Percentiles rank a stretch among this genome's conserved stretches.
phyloP scores from a whole-genome alignment of 2,888 invertebrate species.

The Hydropsyche betteni region DNA sequence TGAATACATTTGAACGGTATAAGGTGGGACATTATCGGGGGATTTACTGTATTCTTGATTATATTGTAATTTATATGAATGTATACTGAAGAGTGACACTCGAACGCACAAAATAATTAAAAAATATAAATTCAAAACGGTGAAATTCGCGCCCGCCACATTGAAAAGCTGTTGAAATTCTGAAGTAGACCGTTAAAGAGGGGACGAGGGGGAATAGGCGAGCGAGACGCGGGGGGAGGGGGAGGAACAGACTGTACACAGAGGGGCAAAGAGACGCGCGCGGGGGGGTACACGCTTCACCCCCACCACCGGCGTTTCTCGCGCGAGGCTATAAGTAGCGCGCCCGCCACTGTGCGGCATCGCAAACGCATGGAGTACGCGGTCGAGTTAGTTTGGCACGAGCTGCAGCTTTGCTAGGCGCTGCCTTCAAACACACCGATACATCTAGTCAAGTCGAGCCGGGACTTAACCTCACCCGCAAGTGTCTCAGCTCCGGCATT shows the following conservation, averaged over 20 bases:
- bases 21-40: too few species aligned
- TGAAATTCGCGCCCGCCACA: constrained; percentile 10
- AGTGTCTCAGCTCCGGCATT: constrained; percentile 34
- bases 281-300: constrained; percentile 39
- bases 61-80: too few species aligned
- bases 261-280: background rate
- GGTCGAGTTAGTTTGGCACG: constrained; percentile 71
- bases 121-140: background rate
- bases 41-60: too few species aligned
- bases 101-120: background rate
- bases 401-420: constrained; percentile 70
- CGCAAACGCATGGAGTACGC: constrained; percentile 70
- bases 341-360: constrained; percentile 62
- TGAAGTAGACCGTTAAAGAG: constrained; percentile 48
- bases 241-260: background rate
- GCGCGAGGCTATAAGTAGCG: constrained; percentile 62
- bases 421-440: constrained; percentile 65
- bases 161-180: constrained; percentile 34
- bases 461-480: constrained; percentile 56
- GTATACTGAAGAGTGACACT: background rate
- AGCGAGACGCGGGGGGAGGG: constrained; percentile 33
- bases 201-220: constrained; percentile 31
- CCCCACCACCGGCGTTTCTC: constrained; percentile 60
- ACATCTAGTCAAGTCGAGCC: constrained; percentile 62
- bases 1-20: too few species aligned